Percentiles rank a stretch among this genome's conserved stretches.
Conservation (phyloP, 2,113 vertebrate species). For the Columba janthina region DNA sequence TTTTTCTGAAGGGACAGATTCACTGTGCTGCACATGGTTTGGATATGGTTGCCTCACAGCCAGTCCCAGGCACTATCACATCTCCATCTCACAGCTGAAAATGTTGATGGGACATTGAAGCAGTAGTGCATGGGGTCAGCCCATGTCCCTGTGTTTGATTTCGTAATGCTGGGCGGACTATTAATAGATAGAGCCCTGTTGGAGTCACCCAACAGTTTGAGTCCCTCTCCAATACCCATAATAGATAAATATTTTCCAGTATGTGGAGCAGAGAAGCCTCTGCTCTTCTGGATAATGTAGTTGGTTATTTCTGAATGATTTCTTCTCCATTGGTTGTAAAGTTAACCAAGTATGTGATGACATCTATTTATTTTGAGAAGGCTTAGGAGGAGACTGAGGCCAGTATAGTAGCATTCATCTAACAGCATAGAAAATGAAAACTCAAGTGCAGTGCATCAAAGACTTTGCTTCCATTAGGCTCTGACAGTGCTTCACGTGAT, state of each 20-base stretch:
- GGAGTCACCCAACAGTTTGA: not conserved
- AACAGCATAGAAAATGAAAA: not conserved
- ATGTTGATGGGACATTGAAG: not conserved
- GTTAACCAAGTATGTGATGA: not conserved
- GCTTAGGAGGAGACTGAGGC: not conserved
- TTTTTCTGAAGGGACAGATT: not conserved
- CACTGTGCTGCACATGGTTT: not conserved
- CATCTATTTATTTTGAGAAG: conserved; percentile 2
- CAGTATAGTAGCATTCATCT: not conserved
- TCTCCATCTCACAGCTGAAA: not conserved
- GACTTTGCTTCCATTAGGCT: not conserved
- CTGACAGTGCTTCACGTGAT: not conserved
- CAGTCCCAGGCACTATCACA: not conserved
- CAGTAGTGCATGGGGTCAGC: not conserved
- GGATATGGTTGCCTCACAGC: not conserved
- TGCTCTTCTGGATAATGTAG: not conserved
- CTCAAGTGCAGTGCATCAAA: not conserved
- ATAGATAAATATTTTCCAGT: not conserved
- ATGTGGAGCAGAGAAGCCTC: not conserved
- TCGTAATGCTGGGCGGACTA: not conserved
- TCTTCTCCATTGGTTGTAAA: not conserved
- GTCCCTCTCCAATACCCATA: not conserved
- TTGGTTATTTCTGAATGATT: conserved; percentile 11
- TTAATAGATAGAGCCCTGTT: not conserved
- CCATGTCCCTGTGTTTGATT: not conserved